phyloP scores from a whole-genome alignment of 2,113 vertebrate species.

The Halichoerus grypus region DNA sequence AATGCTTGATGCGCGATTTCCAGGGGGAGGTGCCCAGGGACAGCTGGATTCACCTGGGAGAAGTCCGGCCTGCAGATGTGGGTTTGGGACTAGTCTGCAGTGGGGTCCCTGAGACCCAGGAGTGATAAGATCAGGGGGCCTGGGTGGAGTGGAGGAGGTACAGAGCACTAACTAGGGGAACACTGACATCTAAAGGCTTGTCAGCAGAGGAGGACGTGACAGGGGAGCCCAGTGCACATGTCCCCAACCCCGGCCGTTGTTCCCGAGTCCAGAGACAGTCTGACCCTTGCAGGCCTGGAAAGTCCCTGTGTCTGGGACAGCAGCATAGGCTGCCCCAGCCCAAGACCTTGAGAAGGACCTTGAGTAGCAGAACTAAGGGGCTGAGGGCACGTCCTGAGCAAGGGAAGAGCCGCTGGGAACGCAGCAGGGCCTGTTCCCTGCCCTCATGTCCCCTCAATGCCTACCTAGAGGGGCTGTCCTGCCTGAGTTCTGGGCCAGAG shows the following conservation, averaged over 20 bases:
- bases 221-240: neutral
- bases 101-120: neutral
- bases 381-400: accelerated
- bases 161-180: neutral
- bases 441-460: accelerated
- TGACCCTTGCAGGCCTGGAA: neutral
- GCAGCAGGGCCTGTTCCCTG: neutral
- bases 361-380: neutral
- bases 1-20: neutral
- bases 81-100: neutral
- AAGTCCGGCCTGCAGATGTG: neutral
- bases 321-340: neutral
- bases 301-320: neutral
- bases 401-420: neutral
- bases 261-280: neutral
- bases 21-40: neutral
- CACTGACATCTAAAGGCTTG: neutral
- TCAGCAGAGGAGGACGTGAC: neutral
- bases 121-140: neutral
- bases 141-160: neutral
- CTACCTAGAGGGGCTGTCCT: neutral
- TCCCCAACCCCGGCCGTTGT: too few species aligned
- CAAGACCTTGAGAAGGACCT: neutral
- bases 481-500: neutral
- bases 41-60: neutral